A percentile compares a stretch with the other conserved stretches of the same genome.
Conservation (phyloP, 2,113 vertebrate species). For the Pteronura brasiliensis region DNA sequence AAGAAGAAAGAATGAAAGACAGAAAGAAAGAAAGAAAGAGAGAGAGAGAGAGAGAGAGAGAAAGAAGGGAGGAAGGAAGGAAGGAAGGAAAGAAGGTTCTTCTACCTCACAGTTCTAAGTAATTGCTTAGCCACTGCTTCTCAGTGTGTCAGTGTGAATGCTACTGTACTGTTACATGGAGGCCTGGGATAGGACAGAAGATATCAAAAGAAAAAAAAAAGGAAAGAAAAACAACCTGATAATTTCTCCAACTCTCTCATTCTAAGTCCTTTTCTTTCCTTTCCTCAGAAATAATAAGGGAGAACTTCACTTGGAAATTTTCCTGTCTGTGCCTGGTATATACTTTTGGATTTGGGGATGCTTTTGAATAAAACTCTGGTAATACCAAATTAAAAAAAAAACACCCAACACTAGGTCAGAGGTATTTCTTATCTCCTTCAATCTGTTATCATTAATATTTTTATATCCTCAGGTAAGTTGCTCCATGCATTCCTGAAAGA, state of each 20-base stretch:
- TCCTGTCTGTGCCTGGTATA: not conserved
- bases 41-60: fast-evolving
- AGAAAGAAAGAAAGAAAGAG: not conserved
- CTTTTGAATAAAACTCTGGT: not conserved
- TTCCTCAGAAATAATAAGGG: not conserved
- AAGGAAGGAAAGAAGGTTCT: not conserved
- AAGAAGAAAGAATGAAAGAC: not conserved
- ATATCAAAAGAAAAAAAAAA: not conserved
- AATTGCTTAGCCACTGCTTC: not conserved
- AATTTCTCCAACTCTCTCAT: not conserved
- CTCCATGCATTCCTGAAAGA: not conserved
- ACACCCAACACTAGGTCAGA: not conserved
- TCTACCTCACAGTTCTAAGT: not conserved
- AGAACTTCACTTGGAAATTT: not conserved
- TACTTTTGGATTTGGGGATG: not conserved
- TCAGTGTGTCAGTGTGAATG: not conserved
- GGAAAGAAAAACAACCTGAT: not conserved
- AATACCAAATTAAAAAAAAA: not conserved
- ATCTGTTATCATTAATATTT: not conserved
- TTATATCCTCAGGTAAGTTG: not conserved
- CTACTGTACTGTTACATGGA: not conserved
- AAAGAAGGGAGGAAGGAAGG: not conserved
- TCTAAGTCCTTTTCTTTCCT: not conserved
- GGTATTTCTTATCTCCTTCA: not conserved
- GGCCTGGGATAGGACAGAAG: not conserved